Base-by-base conservation (phyloP, 2,888 invertebrate genomes). In the Rhagium mordax region DNA sequence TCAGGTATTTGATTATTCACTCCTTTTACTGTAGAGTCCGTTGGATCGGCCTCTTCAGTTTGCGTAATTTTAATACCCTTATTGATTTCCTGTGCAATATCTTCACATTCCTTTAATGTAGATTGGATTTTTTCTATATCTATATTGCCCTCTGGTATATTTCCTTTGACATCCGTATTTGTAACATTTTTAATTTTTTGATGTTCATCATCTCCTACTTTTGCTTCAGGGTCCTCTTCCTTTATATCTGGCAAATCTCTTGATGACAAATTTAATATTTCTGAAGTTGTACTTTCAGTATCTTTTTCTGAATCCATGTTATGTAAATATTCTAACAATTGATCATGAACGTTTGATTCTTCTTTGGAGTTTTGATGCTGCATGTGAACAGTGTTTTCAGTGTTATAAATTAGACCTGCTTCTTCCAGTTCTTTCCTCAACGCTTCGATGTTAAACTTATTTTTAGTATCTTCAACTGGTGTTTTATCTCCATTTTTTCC, bases 341-440 rank as follows among this genome's bases (percentile, higher is more conserved):
- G 57, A 15, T 68, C 70, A 8, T 49, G 68, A 21, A 7, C 49
- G 20, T 29, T 49, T 20, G 24, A 4, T 29, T 51, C 24, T 53
- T 65, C 65, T 20, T 18, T 65, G 29, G 65, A 65, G n/a, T 65
- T 65, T 15, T 65, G 53, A 53, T 65, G 65, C 6, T 53, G 49
- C 0, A 65, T 21, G 27, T 65, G 21, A 5, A 55, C 71, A 48
- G 70, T 66, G 27, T 71, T 65, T 21, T 72, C 55, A 33, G 65
- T 61, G 16, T 74, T 73, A 29, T 76, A 74, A 15, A 74, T 48
- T 21, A 73, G 49, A 47, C 74, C 69, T 13, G 76, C 74, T 60
- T 78, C 74, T 21, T 78, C 73, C n/a, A 80, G 41, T 60, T 81
- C 76, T 16, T 74, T 71, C 18, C 76, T 72, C 33, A 80, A 61